Conservation (phyloP, 2,113 vertebrate species). For the Psilopsiagon aurifrons region DNA sequence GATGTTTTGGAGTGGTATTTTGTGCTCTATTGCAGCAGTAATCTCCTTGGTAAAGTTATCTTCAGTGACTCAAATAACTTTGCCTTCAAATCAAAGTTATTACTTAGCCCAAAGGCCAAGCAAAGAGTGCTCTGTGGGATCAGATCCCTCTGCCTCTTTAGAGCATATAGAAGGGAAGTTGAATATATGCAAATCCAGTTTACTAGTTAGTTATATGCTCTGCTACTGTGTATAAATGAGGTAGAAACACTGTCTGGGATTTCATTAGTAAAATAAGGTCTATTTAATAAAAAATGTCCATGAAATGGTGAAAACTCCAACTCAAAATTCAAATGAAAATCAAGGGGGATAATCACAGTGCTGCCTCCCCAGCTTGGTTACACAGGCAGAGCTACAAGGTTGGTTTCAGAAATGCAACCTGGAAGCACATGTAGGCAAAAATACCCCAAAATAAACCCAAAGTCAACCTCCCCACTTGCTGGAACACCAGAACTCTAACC, state of each 20-base stretch:
- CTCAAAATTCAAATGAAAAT: background rate
- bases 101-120: background rate
- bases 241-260: background rate
- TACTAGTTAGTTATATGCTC: background rate
- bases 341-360: background rate
- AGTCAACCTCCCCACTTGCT: fast-evolving
- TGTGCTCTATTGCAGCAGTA: background rate
- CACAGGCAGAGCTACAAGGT: background rate
- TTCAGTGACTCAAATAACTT: background rate
- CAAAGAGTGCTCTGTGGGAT: background rate
- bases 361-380: background rate
- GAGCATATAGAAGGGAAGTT: background rate
- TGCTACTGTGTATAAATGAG: background rate
- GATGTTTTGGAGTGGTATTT: background rate
- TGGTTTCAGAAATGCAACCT: background rate
- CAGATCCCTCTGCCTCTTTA: background rate
- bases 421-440: background rate
- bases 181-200: background rate
- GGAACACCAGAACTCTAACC: background rate
- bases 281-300: background rate
- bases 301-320: background rate
- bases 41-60: background rate
- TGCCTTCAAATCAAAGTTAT: background rate
- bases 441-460: fast-evolving
- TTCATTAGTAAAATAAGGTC: background rate